These are phyloP conservation scores for Gallinago nigripennis DNA, from an alignment of 2,797 vertebrate genomes.

Conservation along the genomic window DNA sequence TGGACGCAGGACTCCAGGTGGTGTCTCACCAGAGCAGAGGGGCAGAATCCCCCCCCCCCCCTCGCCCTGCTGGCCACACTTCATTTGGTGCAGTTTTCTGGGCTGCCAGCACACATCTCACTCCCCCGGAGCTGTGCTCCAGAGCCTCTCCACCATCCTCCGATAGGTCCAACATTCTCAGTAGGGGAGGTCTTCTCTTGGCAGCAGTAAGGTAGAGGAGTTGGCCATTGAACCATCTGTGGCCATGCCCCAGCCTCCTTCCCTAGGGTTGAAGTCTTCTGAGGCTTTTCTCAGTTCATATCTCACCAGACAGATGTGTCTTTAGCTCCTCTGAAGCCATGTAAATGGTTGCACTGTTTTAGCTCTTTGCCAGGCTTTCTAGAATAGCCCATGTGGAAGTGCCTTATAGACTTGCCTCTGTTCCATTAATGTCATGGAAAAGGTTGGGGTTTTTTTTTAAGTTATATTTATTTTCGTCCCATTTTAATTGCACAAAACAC, in stretches of 20 bases:
- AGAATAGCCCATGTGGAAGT: conserved; percentile 66
- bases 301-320: neutral
- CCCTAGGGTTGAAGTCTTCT: neutral
- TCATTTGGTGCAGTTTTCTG: too few species aligned
- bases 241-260: neutral
- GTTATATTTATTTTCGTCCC: conserved; percentile 82
- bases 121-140: neutral
- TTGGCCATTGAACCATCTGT: neutral
- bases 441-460: conserved; percentile 60
- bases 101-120: neutral
- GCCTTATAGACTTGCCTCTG: conserved; percentile 70
- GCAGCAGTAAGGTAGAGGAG: neutral
- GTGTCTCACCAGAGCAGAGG: too few species aligned
- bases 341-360: conserved; percentile 49
- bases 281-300: neutral
- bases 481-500: conserved; percentile 81
- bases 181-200: neutral
- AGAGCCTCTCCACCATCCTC: neutral
- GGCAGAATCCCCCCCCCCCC: too few species aligned
- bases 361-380: conserved; percentile 34
- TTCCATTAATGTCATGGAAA: conserved; percentile 70
- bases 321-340: neutral
- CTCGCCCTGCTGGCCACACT: too few species aligned
- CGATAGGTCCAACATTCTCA: neutral
- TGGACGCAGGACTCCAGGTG: too few species aligned